Base-by-base conservation (phyloP, 2,888 invertebrate genomes). In the Drosophila crucigera region DNA sequence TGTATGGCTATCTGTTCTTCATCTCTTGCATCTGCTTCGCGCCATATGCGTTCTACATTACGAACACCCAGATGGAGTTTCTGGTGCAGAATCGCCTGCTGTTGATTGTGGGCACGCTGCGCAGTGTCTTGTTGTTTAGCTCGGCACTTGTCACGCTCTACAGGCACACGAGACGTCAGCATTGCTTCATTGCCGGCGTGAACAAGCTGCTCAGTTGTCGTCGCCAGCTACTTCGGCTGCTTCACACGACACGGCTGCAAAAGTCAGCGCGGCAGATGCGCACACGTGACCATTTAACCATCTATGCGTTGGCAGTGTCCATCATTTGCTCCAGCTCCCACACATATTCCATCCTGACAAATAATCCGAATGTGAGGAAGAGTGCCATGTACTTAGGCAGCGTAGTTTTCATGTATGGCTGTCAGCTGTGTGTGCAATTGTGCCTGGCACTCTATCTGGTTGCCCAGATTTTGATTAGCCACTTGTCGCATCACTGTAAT, bases 401-500 rank as follows among this genome's bases (percentile, higher is more conserved):
- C 1, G 39, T 91, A n/a, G 3, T 88, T 16, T 85, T 85, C 49
- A 47, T 83, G 2, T 80, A 80, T 60, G 73, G 71, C 58, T 90
- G 91, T 59, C 86, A 90, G 53, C 50, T 91, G 69, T 62, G 82
- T 16, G 37, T 92, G 75, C 81, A 87, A 37, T 71, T 90, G 52
- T 84, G 91, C 19, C 56, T 91, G 53, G 82, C 78, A 37, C 73
- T 90, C 33, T 89, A 90, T 39, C 74, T 80, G 39, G 58, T 80
- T 47, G 84, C 76, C 4, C 60, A 84, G 37, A 50, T 92, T 28
- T 28, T 89, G 37, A 59, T 92, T 16, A 68, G 82, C 10, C 84
- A 84, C 41, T 76, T 88, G 52, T 78, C 75, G 31, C 72, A 77
- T 1, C 83, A 91, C 14, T 78, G 89, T 9, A 92, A 92, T 80